phyloP scores from a whole-genome alignment of 2,888 invertebrate genomes.

The Lysandra coridon region DNA sequence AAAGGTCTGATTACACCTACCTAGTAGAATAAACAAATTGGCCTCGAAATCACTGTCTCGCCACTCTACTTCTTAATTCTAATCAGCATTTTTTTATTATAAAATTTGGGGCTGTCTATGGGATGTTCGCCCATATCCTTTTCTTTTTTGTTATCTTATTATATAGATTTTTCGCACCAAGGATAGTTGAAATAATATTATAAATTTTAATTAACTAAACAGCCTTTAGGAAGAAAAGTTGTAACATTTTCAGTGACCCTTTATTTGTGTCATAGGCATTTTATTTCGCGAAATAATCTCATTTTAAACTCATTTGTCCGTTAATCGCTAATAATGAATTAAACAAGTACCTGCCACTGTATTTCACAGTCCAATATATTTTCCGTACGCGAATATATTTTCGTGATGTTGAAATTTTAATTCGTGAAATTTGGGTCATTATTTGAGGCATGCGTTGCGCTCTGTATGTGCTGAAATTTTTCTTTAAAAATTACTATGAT shows the following conservation, averaged over 20 bases:
- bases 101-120: too few species aligned
- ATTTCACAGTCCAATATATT: conserved; percentile 5
- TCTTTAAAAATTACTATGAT: neutral
- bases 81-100: too few species aligned
- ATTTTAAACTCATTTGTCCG: neutral
- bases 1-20: too few species aligned
- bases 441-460: neutral
- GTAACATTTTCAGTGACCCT: neutral
- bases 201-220: too few species aligned
- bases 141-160: too few species aligned
- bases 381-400: neutral
- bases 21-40: too few species aligned
- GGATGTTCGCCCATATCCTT: too few species aligned
- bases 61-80: too few species aligned
- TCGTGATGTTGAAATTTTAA: conserved; percentile 20
- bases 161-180: too few species aligned
- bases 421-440: conserved; percentile 26
- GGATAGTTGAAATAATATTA: too few species aligned
- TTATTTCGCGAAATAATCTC: neutral
- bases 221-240: neutral
- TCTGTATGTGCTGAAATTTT: neutral
- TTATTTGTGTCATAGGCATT: neutral
- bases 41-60: too few species aligned
- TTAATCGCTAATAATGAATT: conserved; percentile 22
- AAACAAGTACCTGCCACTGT: neutral